A percentile compares a stretch with the other conserved stretches of the same genome.
These are phyloP conservation scores for Eupithecia inturbata DNA, from an alignment of 2,888 invertebrate species.

Conservation along the genomic window DNA sequence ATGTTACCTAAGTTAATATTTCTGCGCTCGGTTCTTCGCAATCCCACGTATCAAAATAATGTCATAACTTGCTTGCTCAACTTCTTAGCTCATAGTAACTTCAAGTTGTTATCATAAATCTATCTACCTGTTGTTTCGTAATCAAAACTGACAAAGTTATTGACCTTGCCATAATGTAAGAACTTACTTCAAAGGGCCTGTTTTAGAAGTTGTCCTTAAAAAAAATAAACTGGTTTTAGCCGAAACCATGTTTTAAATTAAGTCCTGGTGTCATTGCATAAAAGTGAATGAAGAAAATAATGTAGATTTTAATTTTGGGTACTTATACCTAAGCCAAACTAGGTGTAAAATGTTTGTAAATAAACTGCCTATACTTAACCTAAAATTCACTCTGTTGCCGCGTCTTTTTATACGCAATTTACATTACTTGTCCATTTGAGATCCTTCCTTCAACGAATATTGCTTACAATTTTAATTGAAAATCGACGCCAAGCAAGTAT, in stretches of 20 bases:
- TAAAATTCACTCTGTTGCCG: too few relatives aligned
- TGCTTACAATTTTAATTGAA: too few relatives aligned
- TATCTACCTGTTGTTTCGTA: constrained; percentile 4
- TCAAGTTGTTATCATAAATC: not conserved
- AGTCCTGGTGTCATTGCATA: not conserved
- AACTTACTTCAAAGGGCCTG: not conserved
- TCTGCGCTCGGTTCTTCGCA: not conserved
- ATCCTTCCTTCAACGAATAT: too few relatives aligned
- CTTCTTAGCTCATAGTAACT: not conserved
- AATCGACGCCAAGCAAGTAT: too few relatives aligned
- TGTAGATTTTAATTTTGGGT: not conserved
- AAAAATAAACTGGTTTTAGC: not conserved
- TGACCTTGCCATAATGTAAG: not conserved
- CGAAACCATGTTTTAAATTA: not conserved
- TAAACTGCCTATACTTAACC: too few relatives aligned
- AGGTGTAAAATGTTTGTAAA: too few relatives aligned
- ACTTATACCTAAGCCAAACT: too few relatives aligned
- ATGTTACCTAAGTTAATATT: too few relatives aligned
- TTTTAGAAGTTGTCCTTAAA: constrained; percentile 3
- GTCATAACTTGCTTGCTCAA: not conserved
- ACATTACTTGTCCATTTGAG: too few relatives aligned
- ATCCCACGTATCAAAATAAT: not conserved
- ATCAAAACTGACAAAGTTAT: constrained; percentile 3
- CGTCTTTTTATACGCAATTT: too few relatives aligned
- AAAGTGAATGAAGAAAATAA: not conserved